Base-by-base conservation (phyloP, 2,797 vertebrate genomes). In the Labeo calbasu region DNA sequence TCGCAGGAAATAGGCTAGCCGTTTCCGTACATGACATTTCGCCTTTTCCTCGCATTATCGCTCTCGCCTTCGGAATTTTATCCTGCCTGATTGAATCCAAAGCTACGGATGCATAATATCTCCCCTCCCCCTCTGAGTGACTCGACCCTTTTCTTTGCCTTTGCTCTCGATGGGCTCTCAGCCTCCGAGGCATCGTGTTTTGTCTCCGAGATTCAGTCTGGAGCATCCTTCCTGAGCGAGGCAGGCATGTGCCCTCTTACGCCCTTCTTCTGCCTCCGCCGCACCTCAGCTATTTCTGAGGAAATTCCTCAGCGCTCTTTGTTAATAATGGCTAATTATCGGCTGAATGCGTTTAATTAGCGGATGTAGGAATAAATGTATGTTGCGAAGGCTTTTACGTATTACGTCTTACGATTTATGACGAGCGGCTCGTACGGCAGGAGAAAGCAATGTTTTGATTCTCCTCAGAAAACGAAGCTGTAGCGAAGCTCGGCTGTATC, bases 161-260 rank as follows among this genome's bases (percentile, higher is more conserved):
- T 61, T 84, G 89, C 87, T 92, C 87, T 94, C 91, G 91, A 91
- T 92, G 91, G 93, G 92, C 92, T 93, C 92, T 92, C 92, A 93
- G 94, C 92, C 94, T 94, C 93, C 92, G 86, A 94, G 93, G 93
- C 94, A 93, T 94, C 93, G 84, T 93, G 94, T 95, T 95, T 95
- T 93, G 93, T 94, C 93, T 95, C 92, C 84, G 89, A 94, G 91
- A 89, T 75, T 89, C 87, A 57, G 91, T 94, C 92, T 93, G 90
- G 91, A 92, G 93, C 94, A 94, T 94, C 93, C 90, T 88, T 83
- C 81, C 36, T 89, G 87, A 85, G 91, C 90, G 85, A 90, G 89
- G 88, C 43, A 90, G 89, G 86, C 83, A 87, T 84, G 84, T 90
- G 84, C 83, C 86, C 85, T 84, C 86, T 88, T 19, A 85, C 90